phyloP scores from a whole-genome alignment of 2,113 vertebrate species.

The Oreotrochilus melanogaster region DNA sequence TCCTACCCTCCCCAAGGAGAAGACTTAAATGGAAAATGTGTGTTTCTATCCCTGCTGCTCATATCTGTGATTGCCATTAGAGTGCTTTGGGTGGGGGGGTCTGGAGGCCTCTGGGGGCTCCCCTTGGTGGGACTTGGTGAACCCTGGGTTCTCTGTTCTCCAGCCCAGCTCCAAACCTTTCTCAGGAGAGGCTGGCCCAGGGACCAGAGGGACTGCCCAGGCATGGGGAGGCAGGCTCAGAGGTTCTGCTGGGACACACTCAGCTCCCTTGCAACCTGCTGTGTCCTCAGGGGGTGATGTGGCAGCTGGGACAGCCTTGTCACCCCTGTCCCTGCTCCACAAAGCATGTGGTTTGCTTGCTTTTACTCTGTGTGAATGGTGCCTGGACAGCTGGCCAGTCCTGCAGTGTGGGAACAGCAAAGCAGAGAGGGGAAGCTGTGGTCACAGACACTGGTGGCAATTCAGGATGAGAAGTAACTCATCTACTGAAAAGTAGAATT shows the following conservation, averaged over 20 bases:
- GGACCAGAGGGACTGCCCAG: neutral
- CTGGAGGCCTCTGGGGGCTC: neutral
- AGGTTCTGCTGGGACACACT: neutral
- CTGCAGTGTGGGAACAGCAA: neutral
- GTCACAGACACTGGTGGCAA: fast-evolving
- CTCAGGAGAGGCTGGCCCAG: neutral
- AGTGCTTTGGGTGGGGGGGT: neutral
- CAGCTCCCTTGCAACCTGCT: neutral
- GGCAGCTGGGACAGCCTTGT: neutral
- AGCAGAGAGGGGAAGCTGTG: neutral
- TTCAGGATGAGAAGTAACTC: neutral
- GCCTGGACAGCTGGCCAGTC: neutral
- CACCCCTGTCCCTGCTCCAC: neutral
- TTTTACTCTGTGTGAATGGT: neutral
- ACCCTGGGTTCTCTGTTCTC: neutral
- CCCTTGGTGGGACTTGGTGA: neutral
- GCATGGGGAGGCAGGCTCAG: neutral
- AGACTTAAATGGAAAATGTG: neutral
- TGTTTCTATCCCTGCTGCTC: neutral
- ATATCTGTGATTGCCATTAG: neutral
- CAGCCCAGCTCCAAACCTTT: too few relatives aligned
- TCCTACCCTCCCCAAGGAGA: neutral
- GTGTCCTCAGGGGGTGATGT: neutral
- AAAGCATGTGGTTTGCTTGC: fast-evolving
- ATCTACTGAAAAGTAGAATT: neutral